A percentile compares a stretch with the other conserved stretches of the same genome.
phyloP scores from a whole-genome alignment of 2,888 invertebrate species.

The Chydorus sphaericus region DNA sequence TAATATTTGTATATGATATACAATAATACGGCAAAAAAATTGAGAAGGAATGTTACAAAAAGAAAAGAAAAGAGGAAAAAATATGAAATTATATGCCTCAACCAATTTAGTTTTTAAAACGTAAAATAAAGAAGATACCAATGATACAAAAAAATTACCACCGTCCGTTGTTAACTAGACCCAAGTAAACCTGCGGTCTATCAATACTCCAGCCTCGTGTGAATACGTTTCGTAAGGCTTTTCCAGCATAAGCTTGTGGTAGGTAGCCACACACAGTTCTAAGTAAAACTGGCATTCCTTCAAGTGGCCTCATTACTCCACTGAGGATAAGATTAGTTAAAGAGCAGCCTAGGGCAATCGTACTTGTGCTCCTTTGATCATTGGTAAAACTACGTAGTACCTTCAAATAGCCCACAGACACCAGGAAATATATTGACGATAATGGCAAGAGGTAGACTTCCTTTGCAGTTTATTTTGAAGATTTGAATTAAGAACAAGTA shows the following conservation, averaged over 20 bases:
- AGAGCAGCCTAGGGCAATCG: constrained; percentile 84
- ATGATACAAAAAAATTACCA: too few relatives aligned
- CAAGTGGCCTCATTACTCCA: constrained; percentile 92
- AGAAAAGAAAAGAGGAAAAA: too few relatives aligned
- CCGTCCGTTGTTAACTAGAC: too few relatives aligned
- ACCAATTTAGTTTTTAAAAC: too few relatives aligned
- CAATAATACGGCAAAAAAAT: too few relatives aligned
- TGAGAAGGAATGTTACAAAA: too few relatives aligned
- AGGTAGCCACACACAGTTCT: constrained; percentile 40
- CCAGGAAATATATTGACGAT: constrained; percentile 76
- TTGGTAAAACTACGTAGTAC: constrained; percentile 64
- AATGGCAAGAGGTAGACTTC: constrained; percentile 69
- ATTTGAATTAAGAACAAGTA: constrained; percentile 83
- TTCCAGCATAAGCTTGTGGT: constrained; percentile 66
- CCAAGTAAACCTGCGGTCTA: constrained; percentile 52
- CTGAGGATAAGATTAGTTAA: constrained; percentile 83
- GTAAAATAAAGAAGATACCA: too few relatives aligned
- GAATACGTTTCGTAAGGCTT: constrained; percentile 56
- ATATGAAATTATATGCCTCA: too few relatives aligned
- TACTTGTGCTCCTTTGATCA: constrained; percentile 81
- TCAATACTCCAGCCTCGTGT: constrained; percentile 55
- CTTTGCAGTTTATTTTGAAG: constrained; percentile 78
- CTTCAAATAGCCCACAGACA: constrained; percentile 91
- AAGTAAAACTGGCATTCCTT: constrained; percentile 78
- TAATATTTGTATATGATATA: too few relatives aligned